These are phyloP conservation scores for Callithrix jacchus DNA, from an alignment of 2,113 vertebrate genomes.

Conservation along the genomic window DNA sequence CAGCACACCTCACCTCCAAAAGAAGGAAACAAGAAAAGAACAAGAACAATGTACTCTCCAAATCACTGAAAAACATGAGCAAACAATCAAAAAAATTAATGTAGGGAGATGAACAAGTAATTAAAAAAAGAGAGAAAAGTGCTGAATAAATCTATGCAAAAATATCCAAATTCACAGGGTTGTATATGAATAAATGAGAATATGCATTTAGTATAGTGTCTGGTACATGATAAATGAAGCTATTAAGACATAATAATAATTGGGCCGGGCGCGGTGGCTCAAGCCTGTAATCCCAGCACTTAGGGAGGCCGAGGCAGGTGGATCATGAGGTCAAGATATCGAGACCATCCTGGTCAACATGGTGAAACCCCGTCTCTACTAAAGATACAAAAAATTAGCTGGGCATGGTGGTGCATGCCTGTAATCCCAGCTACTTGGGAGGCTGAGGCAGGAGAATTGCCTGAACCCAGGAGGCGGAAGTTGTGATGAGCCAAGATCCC, in stretches of 20 bases:
- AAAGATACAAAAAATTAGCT: too few relatives aligned
- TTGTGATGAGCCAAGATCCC: too few relatives aligned
- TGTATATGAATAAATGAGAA: background rate
- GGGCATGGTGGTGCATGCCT: too few relatives aligned
- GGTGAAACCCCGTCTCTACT: too few relatives aligned
- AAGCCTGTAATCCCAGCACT: too few relatives aligned
- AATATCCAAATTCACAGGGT: background rate
- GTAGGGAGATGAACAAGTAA: background rate
- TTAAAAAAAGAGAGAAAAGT: conserved; percentile 24
- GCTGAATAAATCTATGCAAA: conserved; percentile 25
- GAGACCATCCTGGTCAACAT: too few relatives aligned
- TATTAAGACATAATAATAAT: background rate
- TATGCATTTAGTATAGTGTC: background rate
- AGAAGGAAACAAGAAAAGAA: background rate
- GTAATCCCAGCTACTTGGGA: too few relatives aligned
- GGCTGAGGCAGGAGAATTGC: too few relatives aligned
- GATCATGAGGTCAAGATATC: too few relatives aligned
- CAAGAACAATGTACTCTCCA: background rate
- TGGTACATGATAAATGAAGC: background rate
- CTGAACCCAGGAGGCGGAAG: too few relatives aligned
- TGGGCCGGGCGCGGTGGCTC: too few relatives aligned
- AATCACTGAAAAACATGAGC: background rate
- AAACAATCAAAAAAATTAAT: conserved; percentile 39
- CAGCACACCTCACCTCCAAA: background rate
- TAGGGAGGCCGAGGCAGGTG: too few relatives aligned